These are phyloP conservation scores for Heterotis niloticus DNA, from an alignment of 2,113 vertebrate genomes.

Conservation along the genomic window DNA sequence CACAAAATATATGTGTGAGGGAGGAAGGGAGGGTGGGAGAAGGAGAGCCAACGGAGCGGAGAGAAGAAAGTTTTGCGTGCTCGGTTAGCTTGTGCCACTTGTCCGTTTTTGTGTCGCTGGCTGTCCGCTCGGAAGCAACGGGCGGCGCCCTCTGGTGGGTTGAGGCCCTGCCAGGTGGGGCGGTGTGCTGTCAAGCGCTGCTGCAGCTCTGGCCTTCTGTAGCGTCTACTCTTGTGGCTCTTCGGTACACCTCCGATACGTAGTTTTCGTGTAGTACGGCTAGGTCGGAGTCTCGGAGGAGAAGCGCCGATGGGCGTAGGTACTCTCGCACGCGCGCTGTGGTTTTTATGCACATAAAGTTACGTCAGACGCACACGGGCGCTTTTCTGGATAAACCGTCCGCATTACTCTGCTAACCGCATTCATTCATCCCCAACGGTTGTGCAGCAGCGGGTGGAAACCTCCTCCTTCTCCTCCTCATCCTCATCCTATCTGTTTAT, in stretches of 20 bases:
- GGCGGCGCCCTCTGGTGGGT: background rate
- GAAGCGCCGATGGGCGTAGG: too few species aligned
- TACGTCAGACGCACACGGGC: background rate
- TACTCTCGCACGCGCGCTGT: background rate
- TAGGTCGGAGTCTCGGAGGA: too few species aligned
- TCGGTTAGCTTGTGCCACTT: background rate
- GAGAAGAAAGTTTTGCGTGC: background rate
- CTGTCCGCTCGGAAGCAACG: background rate
- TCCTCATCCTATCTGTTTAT: constrained; percentile 1
- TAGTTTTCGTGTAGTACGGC: too few species aligned
- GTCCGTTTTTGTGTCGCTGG: background rate
- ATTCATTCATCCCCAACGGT: background rate
- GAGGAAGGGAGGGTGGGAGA: constrained; percentile 18
- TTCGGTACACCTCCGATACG: too few species aligned
- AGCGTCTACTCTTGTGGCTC: background rate
- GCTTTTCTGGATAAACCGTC: background rate
- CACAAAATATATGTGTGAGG: constrained; percentile 14
- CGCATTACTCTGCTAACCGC: background rate
- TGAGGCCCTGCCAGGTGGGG: too few species aligned
- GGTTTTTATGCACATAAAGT: background rate
- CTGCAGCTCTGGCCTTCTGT: background rate
- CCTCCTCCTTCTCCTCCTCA: background rate
- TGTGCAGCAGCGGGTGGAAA: background rate
- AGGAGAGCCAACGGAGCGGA: constrained; percentile 28
- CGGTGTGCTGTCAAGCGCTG: background rate